phyloP scores from a whole-genome alignment of 2,113 vertebrate genomes.

The Donacobius atricapilla region DNA sequence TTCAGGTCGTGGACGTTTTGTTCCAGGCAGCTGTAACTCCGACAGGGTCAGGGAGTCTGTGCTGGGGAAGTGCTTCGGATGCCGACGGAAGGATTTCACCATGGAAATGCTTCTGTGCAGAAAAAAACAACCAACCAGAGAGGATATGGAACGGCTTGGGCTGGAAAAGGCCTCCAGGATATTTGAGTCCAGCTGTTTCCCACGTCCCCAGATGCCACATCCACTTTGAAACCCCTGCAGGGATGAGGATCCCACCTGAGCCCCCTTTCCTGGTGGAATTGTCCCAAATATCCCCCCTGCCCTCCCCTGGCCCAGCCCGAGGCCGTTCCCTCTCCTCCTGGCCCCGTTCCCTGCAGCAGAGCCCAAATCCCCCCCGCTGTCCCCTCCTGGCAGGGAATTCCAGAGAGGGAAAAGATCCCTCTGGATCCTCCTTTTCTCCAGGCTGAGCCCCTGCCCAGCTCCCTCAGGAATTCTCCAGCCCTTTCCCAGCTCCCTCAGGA shows the following conservation, averaged over 20 bases:
- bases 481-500: neutral
- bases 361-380: neutral
- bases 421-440: neutral
- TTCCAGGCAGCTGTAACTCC: neutral
- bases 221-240: neutral
- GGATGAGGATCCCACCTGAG: neutral
- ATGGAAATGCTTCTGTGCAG: neutral
- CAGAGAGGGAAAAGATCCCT: neutral
- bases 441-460: neutral
- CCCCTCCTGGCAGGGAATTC: too few species aligned
- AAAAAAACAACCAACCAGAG: too few species aligned
- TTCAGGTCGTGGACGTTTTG: accelerated
- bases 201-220: neutral
- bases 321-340: neutral
- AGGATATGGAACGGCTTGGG: neutral
- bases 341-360: neutral
- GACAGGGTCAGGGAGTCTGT: neutral
- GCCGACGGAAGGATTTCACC: neutral
- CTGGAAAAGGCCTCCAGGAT: neutral
- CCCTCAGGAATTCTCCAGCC: neutral
- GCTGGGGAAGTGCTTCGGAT: accelerated
- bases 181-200: neutral
- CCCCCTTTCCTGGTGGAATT: neutral
- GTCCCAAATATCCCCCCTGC: accelerated
- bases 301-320: neutral